A percentile compares a stretch with the other conserved stretches of the same genome.
Conservation (phyloP, 2,888 invertebrate species). For the Rhagophthalmus giganteus region DNA sequence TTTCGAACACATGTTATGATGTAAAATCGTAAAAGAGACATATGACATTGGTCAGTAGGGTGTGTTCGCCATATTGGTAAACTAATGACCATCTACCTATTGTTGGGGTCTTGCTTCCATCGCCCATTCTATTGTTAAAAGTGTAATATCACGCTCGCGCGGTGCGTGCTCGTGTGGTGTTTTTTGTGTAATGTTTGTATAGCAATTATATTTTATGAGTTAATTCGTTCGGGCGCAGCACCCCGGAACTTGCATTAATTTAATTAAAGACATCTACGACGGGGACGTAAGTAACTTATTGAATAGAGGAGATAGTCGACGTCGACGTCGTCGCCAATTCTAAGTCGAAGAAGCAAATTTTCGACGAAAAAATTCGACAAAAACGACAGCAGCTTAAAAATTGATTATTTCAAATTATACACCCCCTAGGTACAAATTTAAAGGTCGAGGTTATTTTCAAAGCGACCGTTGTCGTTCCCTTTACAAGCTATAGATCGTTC, state of each 20-base stretch:
- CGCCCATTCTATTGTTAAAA: constrained; percentile 38
- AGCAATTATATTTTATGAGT: constrained; percentile 45
- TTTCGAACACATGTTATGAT: constrained; percentile 13
- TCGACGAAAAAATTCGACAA: too few species aligned
- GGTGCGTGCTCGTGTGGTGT: constrained; percentile 40
- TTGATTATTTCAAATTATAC: too few species aligned
- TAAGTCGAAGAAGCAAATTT: too few species aligned
- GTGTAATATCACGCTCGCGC: constrained; percentile 39
- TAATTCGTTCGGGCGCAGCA: constrained; percentile 43
- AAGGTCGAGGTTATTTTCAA: too few species aligned
- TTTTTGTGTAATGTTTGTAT: constrained; percentile 38
- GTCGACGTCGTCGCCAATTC: too few species aligned
- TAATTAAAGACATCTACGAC: constrained; percentile 36
- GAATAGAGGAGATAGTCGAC: too few species aligned
- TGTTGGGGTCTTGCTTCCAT: constrained; percentile 37
- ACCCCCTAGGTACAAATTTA: too few species aligned
- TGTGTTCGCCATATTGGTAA: constrained; percentile 38
- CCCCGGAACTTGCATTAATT: constrained; percentile 39
- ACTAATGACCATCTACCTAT: constrained; percentile 43
- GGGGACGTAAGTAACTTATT: background rate
- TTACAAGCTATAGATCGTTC: background rate
- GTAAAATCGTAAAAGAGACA: constrained; percentile 26
- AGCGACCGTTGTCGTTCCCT: too few species aligned
- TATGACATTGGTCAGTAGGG: constrained; percentile 31
- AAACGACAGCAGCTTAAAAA: too few species aligned